Conservation (phyloP, 2,113 vertebrate genomes). For the Petaurus breviceps region DNA sequence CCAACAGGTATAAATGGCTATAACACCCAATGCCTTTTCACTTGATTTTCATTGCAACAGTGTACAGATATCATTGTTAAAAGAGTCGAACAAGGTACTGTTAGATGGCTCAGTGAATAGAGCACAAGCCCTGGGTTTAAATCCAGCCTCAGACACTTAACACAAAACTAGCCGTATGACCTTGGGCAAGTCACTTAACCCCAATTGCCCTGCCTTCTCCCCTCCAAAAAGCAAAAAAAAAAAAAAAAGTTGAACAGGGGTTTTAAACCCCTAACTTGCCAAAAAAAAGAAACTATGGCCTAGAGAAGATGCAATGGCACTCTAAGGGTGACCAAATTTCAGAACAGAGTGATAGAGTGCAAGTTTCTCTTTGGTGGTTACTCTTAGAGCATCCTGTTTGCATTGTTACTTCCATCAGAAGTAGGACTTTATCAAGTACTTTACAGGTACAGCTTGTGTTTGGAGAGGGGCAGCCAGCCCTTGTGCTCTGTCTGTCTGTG, state of each 20-base stretch:
- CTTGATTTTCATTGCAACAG: neutral
- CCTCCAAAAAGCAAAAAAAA: too few relatives aligned
- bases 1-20: neutral
- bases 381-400: accelerated
- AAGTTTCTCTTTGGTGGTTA: neutral
- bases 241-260: too few relatives aligned
- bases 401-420: neutral
- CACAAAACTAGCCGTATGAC: too few relatives aligned
- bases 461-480: neutral
- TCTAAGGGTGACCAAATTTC: neutral
- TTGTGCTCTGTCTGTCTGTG: neutral
- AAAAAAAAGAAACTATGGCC: slow-evolving; percentile 9
- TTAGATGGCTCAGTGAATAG: too few relatives aligned
- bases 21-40: neutral
- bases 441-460: neutral
- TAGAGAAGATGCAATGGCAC: neutral
- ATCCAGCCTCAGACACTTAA: too few relatives aligned
- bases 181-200: too few relatives aligned
- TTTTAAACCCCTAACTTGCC: neutral
- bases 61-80: neutral
- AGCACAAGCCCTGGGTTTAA: too few relatives aligned
- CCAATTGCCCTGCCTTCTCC: too few relatives aligned
- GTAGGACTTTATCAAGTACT: neutral
- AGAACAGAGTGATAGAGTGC: neutral
- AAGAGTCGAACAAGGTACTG: neutral